Base-by-base conservation (phyloP, 2,888 invertebrate genomes). In the Lacanobia oleracea region DNA sequence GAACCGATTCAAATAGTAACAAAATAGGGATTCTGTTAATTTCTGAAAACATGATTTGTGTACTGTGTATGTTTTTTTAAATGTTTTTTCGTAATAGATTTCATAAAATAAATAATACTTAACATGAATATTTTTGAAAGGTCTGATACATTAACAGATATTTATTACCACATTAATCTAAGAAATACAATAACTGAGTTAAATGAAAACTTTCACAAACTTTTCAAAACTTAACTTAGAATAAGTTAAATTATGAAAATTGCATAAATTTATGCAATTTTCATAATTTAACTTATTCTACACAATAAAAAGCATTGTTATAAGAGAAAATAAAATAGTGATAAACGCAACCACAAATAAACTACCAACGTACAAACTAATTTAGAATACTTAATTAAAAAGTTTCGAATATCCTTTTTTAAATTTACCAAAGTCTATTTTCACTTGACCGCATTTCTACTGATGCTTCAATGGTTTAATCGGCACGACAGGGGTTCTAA, bases 401-500 rank as follows among this genome's bases (percentile, higher is more conserved):
- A 23, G 18, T 12, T 14, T 66, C 9, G 9, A 33, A 3, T 7
- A 56, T 59, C 6, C 14, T 8, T 21, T 45, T 12, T 1, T 18
- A 5, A 10, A 33, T 48, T 40, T 18, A 1, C 14, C n/a, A 33
- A 8, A 16, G 3, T 53, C n/a, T 6, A 23, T 53, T 71, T 77
- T 54, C 50, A 71, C 63, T 2, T 81, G 56, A 64, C 18, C 4
- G 43, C 37, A 54, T 72, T 65, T 67, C 43, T 56, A 50, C 27
- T 48, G n/a, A 18, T 33, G 40, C 43, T n/a, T 18, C 10, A 10
- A 7, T 18, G 21, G 40, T 53, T 53, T n/a, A 23, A 53, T 56
- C 54, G 27, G 9, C 18, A 6, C 27, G 72, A 68, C 79, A 69
- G 18, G 72, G 64, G 68, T 64, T 56, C 48, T 9, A 37, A 67